Percentiles rank a stretch among this genome's conserved stretches.
phyloP scores from a whole-genome alignment of 2,113 vertebrate genomes.

The Ahaetulla prasina region DNA sequence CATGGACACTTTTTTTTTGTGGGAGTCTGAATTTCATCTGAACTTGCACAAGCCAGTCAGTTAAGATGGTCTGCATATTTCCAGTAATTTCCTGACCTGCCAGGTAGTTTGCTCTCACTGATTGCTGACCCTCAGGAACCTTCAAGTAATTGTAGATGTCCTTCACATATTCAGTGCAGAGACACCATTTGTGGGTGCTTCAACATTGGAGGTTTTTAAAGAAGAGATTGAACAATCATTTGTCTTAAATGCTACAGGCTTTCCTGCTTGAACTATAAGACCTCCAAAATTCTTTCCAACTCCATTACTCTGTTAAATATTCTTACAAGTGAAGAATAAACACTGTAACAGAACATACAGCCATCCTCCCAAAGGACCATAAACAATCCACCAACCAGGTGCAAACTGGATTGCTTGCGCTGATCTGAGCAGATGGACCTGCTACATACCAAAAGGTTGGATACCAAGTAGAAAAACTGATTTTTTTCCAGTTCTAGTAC shows the following conservation, averaged over 20 bases:
- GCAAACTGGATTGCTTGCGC: background rate
- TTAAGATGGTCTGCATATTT: conserved; percentile 79
- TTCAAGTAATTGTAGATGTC: conserved; percentile 84
- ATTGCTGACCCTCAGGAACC: conserved; percentile 74
- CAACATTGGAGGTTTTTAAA: background rate
- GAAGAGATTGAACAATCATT: background rate
- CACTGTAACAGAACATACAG: background rate
- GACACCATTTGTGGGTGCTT: conserved; percentile 60
- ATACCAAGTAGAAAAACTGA: background rate
- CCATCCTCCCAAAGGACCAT: background rate
- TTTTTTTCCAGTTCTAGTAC: background rate
- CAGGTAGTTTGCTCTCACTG: conserved; percentile 72
- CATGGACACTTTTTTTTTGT: conserved; percentile 86
- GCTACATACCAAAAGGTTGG: background rate
- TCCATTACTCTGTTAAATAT: background rate
- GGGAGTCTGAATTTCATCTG: conserved; percentile 77
- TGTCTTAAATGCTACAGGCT: background rate
- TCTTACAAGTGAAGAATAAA: conserved; percentile 6
- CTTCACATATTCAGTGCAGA: conserved; percentile 81
- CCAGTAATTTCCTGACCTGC: conserved; percentile 74
- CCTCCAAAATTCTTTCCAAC: background rate
- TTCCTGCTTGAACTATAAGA: background rate
- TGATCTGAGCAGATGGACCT: background rate
- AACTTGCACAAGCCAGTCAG: conserved; percentile 89
- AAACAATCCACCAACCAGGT: background rate